Percentiles rank a stretch among this genome's conserved stretches.
These are phyloP conservation scores for Andricus curvator DNA, from an alignment of 2,888 invertebrate species.

Conservation along the genomic window DNA sequence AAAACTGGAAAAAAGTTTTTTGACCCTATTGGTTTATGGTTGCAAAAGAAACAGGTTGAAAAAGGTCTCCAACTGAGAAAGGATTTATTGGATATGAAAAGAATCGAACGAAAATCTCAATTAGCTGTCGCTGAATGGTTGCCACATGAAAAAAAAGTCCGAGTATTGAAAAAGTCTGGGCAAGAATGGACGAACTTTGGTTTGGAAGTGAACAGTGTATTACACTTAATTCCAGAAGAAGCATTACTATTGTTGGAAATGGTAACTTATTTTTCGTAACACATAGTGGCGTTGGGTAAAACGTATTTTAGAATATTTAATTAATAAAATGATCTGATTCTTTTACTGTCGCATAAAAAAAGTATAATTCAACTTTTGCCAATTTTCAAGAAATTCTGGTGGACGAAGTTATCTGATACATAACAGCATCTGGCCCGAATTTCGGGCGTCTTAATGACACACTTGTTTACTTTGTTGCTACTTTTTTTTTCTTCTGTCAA, in stretches of 20 bases:
- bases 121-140: conserved; percentile 82
- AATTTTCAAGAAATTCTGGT: no score
- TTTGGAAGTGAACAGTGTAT: conserved; percentile 77
- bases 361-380: no score
- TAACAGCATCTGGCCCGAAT: no score
- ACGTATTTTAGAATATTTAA: no score
- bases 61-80: conserved; percentile 80
- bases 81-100: conserved; percentile 80
- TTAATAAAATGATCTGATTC: no score
- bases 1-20: conserved; percentile 81
- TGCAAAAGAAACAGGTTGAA: conserved; percentile 82
- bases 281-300: no score
- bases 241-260: conserved; percentile 84
- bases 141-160: conserved; percentile 79
- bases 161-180: conserved; percentile 80
- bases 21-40: conserved; percentile 80
- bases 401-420: no score
- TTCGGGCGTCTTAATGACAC: no score
- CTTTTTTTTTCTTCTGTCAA: no score
- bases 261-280: conserved; percentile 74
- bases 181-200: conserved; percentile 82
- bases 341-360: no score
- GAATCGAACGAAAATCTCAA: conserved; percentile 81
- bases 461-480: no score
- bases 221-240: conserved; percentile 84